Evolutionary conservation across 2,888 invertebrate genomes (phyloP).

Genomic region (Dermolepida albohirtum): DNA sequence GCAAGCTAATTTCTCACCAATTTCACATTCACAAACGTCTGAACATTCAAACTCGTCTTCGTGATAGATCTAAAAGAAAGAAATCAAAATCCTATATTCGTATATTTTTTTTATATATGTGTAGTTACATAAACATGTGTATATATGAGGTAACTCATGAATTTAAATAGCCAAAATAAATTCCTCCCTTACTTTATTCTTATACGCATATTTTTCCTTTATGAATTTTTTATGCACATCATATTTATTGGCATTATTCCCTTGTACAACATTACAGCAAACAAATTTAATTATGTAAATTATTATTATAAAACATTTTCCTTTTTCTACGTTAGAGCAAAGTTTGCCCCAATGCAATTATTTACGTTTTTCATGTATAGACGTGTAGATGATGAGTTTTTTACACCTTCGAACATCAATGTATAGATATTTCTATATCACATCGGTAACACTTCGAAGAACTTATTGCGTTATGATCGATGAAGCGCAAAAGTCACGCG

Average conservation of each 20-base stretch:
- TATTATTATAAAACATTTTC: background rate
- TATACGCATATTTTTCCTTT: background rate
- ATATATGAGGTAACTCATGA: conserved; percentile 12
- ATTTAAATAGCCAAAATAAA: conserved; percentile 23
- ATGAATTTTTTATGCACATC: background rate
- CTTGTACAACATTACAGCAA: background rate
- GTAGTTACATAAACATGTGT: background rate
- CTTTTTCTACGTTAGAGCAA: too few relatives aligned
- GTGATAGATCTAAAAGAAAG: conserved; percentile 77
- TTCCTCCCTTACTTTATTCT: background rate
- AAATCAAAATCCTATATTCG: background rate
- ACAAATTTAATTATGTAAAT: conserved; percentile 3
- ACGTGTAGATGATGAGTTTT: too few relatives aligned
- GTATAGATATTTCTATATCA: background rate
- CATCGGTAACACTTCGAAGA: too few relatives aligned
- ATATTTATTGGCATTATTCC: conserved; percentile 21
- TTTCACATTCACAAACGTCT: conserved; percentile 88
- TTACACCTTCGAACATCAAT: too few relatives aligned
- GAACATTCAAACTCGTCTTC: conserved; percentile 91
- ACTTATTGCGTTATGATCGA: too few relatives aligned
- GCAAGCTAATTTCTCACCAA: conserved; percentile 82
- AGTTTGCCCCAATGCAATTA: too few relatives aligned
- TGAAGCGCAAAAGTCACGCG: too few relatives aligned
- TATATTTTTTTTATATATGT: conserved; percentile 1
- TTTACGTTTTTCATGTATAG: too few relatives aligned